Evolutionary conservation across 2,888 invertebrate genomes (phyloP).

Genomic region (Sericinus montela): DNA sequence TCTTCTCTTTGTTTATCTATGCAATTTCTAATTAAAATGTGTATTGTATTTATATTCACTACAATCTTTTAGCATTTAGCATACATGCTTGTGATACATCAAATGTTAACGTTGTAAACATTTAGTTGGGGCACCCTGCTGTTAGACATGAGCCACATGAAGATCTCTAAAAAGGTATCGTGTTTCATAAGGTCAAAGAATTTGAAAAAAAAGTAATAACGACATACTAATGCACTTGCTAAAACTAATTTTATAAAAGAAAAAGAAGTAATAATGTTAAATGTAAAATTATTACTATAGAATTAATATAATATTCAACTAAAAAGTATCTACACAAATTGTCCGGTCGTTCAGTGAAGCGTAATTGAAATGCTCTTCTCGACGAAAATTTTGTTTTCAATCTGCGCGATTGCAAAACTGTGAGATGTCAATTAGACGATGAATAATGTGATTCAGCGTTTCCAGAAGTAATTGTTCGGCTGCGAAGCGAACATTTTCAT

Average conservation of each 20-base stretch:
- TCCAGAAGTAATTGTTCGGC: slow-evolving; percentile 12
- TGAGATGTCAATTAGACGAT: slow-evolving; percentile 16
- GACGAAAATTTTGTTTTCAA: slow-evolving; percentile 7
- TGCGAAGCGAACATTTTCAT: slow-evolving; percentile 1
- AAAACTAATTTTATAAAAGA: background rate
- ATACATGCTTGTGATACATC: too few relatives aligned
- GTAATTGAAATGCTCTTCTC: slow-evolving; percentile 5
- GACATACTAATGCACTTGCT: too few relatives aligned
- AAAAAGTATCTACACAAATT: background rate
- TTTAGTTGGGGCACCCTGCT: too few relatives aligned
- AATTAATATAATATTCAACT: background rate
- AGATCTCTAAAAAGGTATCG: too few relatives aligned
- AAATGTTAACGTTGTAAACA: too few relatives aligned
- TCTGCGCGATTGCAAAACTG: slow-evolving; percentile 14
- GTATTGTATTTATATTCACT: too few relatives aligned
- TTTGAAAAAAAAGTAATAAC: too few relatives aligned
- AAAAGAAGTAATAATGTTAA: background rate
- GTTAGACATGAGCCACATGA: too few relatives aligned
- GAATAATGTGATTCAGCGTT: slow-evolving; percentile 14
- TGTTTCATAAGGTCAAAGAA: too few relatives aligned
- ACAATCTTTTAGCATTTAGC: too few relatives aligned
- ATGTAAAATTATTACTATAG: background rate
- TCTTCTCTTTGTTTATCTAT: too few relatives aligned
- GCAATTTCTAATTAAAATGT: too few relatives aligned
- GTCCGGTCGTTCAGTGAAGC: background rate